These are phyloP conservation scores for Pristionchus pacificus DNA, from an alignment of 1,140 invertebrate genomes.

Conservation along the genomic window DNA sequence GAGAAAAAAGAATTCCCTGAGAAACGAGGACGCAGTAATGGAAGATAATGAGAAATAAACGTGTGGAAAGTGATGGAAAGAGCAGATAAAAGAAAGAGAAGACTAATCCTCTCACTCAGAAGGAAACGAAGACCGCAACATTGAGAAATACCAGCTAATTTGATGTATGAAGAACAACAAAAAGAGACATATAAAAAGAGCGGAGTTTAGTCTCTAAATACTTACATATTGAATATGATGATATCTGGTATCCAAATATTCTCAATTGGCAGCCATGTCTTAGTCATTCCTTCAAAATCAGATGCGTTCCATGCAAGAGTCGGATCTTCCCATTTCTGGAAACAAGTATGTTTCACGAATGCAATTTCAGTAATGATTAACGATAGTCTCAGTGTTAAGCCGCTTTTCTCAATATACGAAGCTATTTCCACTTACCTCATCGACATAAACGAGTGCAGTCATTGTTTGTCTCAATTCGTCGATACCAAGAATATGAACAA, in stretches of 20 bases:
- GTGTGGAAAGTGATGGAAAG: not conserved
- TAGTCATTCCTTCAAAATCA: constrained; percentile 48
- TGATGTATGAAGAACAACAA: too few relatives aligned
- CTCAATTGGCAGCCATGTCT: constrained; percentile 52
- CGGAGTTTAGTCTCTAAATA: constrained; percentile 4
- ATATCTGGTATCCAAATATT: constrained; percentile 57
- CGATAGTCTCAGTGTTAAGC: not conserved
- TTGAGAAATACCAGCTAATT: too few relatives aligned
- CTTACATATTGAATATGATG: constrained; percentile 58
- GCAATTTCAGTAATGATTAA: not conserved
- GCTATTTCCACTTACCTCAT: constrained; percentile 38
- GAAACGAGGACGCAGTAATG: too few relatives aligned
- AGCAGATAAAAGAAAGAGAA: not conserved
- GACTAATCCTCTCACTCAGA: too few relatives aligned
- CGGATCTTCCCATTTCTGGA: constrained; percentile 53
- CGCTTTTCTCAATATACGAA: too few relatives aligned
- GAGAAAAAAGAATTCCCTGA: too few relatives aligned
- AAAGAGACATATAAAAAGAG: too few relatives aligned
- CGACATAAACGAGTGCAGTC: constrained; percentile 49
- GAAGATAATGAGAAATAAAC: not conserved
- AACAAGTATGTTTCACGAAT: constrained; percentile 19
- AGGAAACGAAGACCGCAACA: too few relatives aligned
- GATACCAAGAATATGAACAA: constrained; percentile 50
- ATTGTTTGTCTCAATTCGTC: constrained; percentile 54
- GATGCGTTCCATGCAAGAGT: constrained; percentile 53